Base-by-base conservation (phyloP, 2,888 invertebrate genomes). In the Zonitis immaculata region DNA sequence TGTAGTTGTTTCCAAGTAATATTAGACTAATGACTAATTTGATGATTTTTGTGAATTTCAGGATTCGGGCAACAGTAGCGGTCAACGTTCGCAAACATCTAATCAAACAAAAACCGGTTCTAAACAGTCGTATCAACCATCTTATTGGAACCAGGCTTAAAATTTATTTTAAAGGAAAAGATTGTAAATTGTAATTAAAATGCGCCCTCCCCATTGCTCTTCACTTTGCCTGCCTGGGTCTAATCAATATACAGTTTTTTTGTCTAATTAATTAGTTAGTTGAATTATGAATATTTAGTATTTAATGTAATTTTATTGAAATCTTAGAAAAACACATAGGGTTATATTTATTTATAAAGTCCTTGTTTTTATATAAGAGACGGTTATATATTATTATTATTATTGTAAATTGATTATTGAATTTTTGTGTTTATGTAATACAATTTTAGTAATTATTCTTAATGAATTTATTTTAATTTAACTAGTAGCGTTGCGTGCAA, bases 91-190 rank as follows among this genome's bases (percentile, higher is more conserved):
- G 53, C 80, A 80, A 69, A 69, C 73, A 48, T 73, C 76, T 44
- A 81, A 80, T 73, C 80, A 82, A 63, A 78, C 82, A 49, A 80
- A 82, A 66, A 68, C 76, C 27, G 77, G 77, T 50, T 79, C 80
- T 70, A 86, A 85, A 76, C 83, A 83, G 58, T 74, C 77, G 59
- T 85, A 85, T 77, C 80, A 81, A 68, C 79, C 80, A 72, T 82
- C 82, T 55, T 84, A 83, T 73, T 84, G 84, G 84, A 79, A 82
- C 69, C 81, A 82, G 70, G 82, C 83, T 76, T 83, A 82, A 67
- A n/a, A 54, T 14, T 47, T 35, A 5, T 32, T 3, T 35, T n/a
- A 1, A 2, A 20, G 5, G 6, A 18, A 7, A 18, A 27, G 8
- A 50, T n/a, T n/a, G n/a, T n/a, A 27, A 39, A 59, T 56, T 56